Percentiles rank a stretch among this genome's conserved stretches.
Evolutionary conservation across 2,888 invertebrate species (phyloP).

Genomic region (Phanerotoma sp.): DNA sequence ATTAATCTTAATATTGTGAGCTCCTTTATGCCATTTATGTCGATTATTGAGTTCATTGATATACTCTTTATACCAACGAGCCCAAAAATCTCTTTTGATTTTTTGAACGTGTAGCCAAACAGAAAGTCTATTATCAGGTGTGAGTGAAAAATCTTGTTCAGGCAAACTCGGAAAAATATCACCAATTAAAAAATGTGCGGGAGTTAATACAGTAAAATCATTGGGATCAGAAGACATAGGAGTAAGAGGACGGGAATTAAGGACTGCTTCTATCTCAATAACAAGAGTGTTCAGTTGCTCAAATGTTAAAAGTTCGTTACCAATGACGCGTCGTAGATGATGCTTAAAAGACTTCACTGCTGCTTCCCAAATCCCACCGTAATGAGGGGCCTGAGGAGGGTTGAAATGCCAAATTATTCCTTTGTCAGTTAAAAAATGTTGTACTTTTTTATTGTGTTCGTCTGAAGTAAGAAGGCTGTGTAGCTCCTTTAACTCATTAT

Average conservation of each 20-base stretch:
- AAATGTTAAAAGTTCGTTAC: conserved; percentile 24
- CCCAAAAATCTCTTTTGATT: too few species aligned
- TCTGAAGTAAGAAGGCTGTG: background rate
- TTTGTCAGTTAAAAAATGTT: conserved; percentile 8
- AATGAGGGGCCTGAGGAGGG: conserved; percentile 36
- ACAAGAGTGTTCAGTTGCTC: conserved; percentile 36
- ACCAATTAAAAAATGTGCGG: too few species aligned
- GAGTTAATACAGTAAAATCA: too few species aligned
- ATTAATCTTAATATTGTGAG: too few species aligned
- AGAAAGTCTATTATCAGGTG: too few species aligned
- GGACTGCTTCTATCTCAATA: conserved; percentile 26
- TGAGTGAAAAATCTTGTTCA: too few species aligned
- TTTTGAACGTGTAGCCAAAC: too few species aligned
- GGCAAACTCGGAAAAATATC: too few species aligned
- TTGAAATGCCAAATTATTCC: conserved; percentile 39
- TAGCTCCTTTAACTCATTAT: background rate
- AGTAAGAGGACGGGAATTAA: conserved; percentile 30
- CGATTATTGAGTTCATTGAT: too few species aligned
- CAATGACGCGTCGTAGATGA: conserved; percentile 29
- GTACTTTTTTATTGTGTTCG: background rate
- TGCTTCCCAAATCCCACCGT: conserved; percentile 40
- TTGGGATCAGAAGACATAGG: too few species aligned
- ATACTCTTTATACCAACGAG: too few species aligned
- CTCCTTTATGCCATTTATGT: too few species aligned
- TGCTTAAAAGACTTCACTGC: conserved; percentile 37